phyloP scores from a whole-genome alignment of 1,140 invertebrate species.

The Neotoxoptera formosana region DNA sequence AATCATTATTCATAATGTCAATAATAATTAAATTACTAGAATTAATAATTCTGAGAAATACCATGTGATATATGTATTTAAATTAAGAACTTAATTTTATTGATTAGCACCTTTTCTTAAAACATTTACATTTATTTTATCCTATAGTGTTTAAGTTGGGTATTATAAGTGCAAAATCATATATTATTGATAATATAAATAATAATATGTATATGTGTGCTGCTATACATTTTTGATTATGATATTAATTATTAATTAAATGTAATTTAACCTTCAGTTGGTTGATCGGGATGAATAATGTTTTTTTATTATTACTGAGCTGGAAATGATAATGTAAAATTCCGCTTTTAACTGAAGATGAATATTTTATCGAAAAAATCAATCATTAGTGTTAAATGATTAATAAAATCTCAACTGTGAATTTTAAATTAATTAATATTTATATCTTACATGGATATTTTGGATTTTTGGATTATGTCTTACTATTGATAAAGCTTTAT shows the following conservation, averaged over 20 bases:
- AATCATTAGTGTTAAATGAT: background rate
- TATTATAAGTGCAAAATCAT: background rate
- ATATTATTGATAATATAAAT: too few species aligned
- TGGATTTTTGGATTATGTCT: background rate
- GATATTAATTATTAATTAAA: too few species aligned
- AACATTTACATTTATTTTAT: background rate
- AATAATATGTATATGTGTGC: background rate
- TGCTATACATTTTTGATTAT: background rate
- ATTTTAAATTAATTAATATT: background rate
- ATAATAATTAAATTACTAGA: background rate
- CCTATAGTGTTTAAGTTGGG: background rate
- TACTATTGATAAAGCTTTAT: background rate
- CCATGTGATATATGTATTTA: slow-evolving; percentile 9
- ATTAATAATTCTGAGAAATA: slow-evolving; percentile 10
- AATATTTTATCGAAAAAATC: background rate
- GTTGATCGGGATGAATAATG: background rate
- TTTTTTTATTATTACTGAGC: background rate
- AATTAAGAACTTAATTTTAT: background rate
- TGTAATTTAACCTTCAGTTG: background rate
- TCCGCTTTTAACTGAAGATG: background rate
- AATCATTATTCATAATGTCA: background rate
- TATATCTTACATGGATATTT: background rate
- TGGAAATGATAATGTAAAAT: background rate
- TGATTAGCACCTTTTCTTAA: background rate
- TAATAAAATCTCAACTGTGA: background rate